phyloP scores from a whole-genome alignment of 2,797 vertebrate genomes.

The Phataginus tricuspis region DNA sequence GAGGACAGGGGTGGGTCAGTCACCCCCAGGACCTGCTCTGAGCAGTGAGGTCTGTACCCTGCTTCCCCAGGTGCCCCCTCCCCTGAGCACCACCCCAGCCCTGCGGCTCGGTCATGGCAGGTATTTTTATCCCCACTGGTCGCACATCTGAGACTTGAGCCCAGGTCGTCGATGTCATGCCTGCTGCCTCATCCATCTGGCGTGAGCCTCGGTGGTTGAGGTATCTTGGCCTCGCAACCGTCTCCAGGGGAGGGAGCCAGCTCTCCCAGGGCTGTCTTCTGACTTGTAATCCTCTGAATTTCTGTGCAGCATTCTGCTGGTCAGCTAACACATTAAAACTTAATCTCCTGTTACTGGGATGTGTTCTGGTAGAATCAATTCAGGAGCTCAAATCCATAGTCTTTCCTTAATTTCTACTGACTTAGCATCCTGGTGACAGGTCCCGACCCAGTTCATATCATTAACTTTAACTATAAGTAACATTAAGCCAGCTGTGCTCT shows the following conservation, averaged over 20 bases:
- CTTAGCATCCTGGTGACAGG: slow-evolving; percentile 79
- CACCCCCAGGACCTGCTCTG: neutral
- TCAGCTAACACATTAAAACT: slow-evolving; percentile 43
- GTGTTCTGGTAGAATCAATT: slow-evolving; percentile 70
- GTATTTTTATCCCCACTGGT: neutral
- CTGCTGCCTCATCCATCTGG: fast-evolving
- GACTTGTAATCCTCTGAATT: neutral
- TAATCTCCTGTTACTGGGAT: slow-evolving; percentile 70
- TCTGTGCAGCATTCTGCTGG: neutral
- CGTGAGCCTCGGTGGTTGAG: fast-evolving
- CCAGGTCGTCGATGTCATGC: neutral
- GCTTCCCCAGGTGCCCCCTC: fast-evolving
- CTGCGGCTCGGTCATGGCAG: fast-evolving
- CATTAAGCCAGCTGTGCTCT: neutral
- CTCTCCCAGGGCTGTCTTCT: neutral
- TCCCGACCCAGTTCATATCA: slow-evolving; percentile 81
- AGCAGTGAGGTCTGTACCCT: neutral
- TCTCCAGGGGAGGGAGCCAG: neutral
- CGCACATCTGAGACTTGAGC: neutral
- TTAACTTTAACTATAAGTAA: slow-evolving; percentile 83
- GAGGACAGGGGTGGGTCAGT: neutral
- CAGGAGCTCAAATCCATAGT: slow-evolving; percentile 72
- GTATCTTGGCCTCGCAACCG: fast-evolving
- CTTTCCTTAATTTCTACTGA: slow-evolving; percentile 83
- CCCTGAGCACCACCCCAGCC: fast-evolving